Conservation (phyloP, 2,797 vertebrate species). For the Rhabdophis nuchalis region DNA sequence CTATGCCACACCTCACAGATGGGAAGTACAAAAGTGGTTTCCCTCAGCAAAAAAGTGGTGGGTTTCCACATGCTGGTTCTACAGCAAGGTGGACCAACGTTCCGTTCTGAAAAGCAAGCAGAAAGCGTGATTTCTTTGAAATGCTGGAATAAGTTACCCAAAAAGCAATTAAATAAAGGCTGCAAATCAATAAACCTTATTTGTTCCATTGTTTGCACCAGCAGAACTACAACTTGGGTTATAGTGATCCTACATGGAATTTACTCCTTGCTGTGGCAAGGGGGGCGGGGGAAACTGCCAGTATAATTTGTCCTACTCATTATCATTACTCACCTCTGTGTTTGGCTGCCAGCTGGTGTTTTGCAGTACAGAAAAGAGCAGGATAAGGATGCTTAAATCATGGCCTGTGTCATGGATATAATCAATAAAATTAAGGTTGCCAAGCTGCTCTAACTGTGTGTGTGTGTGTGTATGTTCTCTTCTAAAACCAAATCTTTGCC, state of each 20-base stretch:
- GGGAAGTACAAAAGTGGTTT: rapidly evolving
- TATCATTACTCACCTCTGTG: background rate
- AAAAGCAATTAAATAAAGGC: background rate
- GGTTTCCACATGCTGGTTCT: background rate
- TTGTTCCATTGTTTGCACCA: background rate
- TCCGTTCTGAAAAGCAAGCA: background rate
- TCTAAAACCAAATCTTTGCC: background rate
- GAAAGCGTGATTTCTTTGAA: background rate
- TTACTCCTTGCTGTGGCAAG: background rate
- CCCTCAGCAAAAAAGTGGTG: rapidly evolving
- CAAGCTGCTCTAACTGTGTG: background rate
- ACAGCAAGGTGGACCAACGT: background rate
- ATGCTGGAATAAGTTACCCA: background rate
- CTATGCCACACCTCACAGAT: background rate
- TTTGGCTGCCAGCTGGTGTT: background rate
- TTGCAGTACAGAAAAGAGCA: background rate
- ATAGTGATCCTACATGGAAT: background rate
- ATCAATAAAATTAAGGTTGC: background rate
- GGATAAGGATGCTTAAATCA: background rate
- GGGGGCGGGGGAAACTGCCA: background rate
- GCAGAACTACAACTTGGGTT: background rate
- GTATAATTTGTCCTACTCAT: background rate
- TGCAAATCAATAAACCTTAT: background rate
- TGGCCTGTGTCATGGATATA: background rate
- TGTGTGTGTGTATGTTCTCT: background rate